A percentile compares a stretch with the other conserved stretches of the same genome.
phyloP scores from a whole-genome alignment of 2,113 vertebrate species.

The Prolemur simus region DNA sequence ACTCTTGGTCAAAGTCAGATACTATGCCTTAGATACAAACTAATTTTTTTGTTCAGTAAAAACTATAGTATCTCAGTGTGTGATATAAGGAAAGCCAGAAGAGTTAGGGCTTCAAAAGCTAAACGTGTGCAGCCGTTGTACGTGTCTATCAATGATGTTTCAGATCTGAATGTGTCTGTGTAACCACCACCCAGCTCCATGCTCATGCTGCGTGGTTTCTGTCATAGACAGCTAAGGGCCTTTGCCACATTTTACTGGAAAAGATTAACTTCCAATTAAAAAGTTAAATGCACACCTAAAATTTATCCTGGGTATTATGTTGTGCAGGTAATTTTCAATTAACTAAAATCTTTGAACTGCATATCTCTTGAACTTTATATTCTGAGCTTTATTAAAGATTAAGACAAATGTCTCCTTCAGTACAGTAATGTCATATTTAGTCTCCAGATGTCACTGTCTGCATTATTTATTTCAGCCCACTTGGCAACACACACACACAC shows the following conservation, averaged over 20 bases:
- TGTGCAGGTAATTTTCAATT: not conserved
- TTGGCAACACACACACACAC: not conserved
- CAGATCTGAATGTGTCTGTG: not conserved
- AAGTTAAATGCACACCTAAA: not conserved
- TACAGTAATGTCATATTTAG: slow-evolving; percentile 59
- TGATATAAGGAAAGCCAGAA: not conserved
- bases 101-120: not conserved
- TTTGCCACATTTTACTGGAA: not conserved
- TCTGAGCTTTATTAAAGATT: not conserved
- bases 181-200: not conserved
- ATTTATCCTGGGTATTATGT: not conserved
- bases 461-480: slow-evolving; percentile 33
- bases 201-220: not conserved
- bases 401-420: not conserved
- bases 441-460: slow-evolving; percentile 72
- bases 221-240: not conserved
- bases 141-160: not conserved
- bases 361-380: not conserved
- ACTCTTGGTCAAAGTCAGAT: not conserved
- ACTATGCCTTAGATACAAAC: not conserved
- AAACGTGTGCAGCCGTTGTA: not conserved
- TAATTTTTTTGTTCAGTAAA: not conserved
- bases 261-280: not conserved
- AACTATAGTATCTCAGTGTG: not conserved
- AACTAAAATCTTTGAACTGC: not conserved